phyloP scores from a whole-genome alignment of 53 echinoderm and acorn worm genomes.

The Holothuria leucospilota region DNA sequence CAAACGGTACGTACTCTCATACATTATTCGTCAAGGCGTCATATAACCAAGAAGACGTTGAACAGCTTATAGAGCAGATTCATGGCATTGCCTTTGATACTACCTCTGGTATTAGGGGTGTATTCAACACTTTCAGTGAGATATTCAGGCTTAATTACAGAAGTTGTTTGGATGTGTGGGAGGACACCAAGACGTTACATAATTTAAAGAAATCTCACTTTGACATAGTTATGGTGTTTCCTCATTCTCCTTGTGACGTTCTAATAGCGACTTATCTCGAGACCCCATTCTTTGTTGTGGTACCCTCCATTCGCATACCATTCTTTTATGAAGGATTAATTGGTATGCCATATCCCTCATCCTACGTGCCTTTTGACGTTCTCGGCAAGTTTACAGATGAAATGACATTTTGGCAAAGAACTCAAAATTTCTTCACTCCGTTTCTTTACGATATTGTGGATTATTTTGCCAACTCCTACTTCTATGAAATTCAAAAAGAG shows the following conservation, averaged over 20 bases:
- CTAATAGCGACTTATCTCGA: conserved; percentile 68
- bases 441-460: background rate
- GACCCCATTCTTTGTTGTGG: conserved; percentile 59
- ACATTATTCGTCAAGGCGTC: conserved; percentile 32
- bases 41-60: conserved; percentile 24
- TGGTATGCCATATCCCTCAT: conserved; percentile 69
- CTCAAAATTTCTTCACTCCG: conserved; percentile 23
- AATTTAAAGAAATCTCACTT: conserved; percentile 49
- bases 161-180: conserved; percentile 28
- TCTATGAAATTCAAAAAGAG: background rate
- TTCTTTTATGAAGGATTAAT: conserved; percentile 54
- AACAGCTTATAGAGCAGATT: background rate
- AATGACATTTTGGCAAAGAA: conserved; percentile 66
- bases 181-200: conserved; percentile 50
- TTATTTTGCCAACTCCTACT: background rate
- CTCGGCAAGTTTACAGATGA: conserved; percentile 52
- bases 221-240: conserved; percentile 72
- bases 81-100: background rate
- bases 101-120: background rate
- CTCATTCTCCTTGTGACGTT: conserved; percentile 65
- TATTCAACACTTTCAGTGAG: background rate
- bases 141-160: background rate
- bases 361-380: conserved; percentile 67
- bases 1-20: conserved; percentile 31
- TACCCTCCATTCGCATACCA: conserved; percentile 55